Conservation (phyloP, 2,888 invertebrate genomes). For the Sicus ferrugineus region DNA sequence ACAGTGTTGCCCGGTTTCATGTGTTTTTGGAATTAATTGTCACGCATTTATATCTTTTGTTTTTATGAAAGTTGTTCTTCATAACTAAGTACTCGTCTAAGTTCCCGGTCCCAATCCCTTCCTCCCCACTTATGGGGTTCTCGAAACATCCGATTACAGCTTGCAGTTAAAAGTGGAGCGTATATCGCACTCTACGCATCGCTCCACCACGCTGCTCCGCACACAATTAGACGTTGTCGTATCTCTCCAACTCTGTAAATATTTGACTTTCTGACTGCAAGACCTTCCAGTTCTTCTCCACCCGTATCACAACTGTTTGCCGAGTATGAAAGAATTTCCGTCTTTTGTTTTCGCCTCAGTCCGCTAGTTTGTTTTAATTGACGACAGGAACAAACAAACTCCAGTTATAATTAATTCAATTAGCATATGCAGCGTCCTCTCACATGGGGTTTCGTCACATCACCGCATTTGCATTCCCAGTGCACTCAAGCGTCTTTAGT, state of each 20-base stretch:
- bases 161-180: conserved; percentile 6
- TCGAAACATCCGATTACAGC: neutral
- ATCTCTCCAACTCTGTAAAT: conserved; percentile 13
- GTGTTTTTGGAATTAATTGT: conserved; percentile 24
- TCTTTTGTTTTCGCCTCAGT: neutral
- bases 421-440: conserved; percentile 8
- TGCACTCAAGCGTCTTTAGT: neutral
- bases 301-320: neutral
- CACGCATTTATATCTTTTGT: conserved; percentile 11
- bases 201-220: neutral
- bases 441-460: neutral
- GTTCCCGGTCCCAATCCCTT: neutral
- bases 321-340: neutral
- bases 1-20: conserved; percentile 9
- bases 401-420: conserved; percentile 31
- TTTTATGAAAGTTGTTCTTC: neutral
- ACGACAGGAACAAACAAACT: conserved; percentile 25
- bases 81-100: neutral
- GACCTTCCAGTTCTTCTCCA: neutral
- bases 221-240: conserved; percentile 6
- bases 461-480: neutral
- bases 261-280: conserved; percentile 8
- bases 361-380: conserved; percentile 26
- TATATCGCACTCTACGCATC: neutral
- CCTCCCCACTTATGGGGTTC: neutral